phyloP scores from a whole-genome alignment of 1,140 invertebrate genomes.

The Hyphantria cunea region DNA sequence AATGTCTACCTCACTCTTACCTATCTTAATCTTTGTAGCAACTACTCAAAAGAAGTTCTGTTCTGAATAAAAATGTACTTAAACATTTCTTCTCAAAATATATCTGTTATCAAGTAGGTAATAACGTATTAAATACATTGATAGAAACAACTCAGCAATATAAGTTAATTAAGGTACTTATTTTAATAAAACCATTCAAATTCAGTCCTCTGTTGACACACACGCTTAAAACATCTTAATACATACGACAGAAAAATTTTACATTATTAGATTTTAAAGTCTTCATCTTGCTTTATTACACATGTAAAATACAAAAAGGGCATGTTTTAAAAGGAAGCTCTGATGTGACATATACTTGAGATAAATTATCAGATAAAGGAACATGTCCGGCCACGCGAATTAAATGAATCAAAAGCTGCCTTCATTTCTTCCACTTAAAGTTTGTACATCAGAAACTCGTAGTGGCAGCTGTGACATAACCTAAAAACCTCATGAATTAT shows the following conservation, averaged over 20 bases:
- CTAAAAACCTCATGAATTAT: slow-evolving; percentile 58
- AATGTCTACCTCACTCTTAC: slow-evolving; percentile 28
- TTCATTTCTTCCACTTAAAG: slow-evolving; percentile 28
- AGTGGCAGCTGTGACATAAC: slow-evolving; percentile 43
- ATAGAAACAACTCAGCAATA: slow-evolving; percentile 4
- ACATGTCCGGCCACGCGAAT: slow-evolving; percentile 23
- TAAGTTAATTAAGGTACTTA: too few relatives aligned
- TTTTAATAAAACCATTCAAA: too few relatives aligned
- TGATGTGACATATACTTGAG: slow-evolving; percentile 30
- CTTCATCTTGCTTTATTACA: too few relatives aligned
- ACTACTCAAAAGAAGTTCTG: slow-evolving; percentile 17
- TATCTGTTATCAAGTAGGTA: slow-evolving; percentile 21
- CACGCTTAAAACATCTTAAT: too few relatives aligned
- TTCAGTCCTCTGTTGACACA: too few relatives aligned
- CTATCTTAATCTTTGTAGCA: slow-evolving; percentile 31
- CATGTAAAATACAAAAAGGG: slow-evolving; percentile 5
- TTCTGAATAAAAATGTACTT: slow-evolving; percentile 9
- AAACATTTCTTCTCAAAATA: slow-evolving; percentile 23
- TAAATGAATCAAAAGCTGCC: slow-evolving; percentile 43
- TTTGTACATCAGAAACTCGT: slow-evolving; percentile 26
- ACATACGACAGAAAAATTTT: not conserved
- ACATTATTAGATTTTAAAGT: too few relatives aligned
- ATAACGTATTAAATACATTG: slow-evolving; percentile 20
- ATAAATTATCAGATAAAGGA: slow-evolving; percentile 33
- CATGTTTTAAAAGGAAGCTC: slow-evolving; percentile 8